phyloP scores from a whole-genome alignment of 2,797 vertebrate species.

The Falco columbarius region DNA sequence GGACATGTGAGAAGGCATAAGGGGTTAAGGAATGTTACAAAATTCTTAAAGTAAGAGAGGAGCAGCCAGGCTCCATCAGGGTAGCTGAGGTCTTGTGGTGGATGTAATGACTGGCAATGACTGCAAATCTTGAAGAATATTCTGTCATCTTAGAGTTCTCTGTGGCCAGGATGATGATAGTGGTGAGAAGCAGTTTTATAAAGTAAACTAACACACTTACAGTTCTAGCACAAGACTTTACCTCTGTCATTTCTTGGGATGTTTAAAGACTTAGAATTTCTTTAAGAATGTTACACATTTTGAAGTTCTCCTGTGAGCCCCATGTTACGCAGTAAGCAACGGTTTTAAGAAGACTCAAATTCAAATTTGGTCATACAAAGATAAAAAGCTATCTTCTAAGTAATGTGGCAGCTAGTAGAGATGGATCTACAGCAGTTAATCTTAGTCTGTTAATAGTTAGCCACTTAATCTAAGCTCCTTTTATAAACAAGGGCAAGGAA shows the following conservation, averaged over 20 bases:
- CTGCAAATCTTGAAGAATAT: neutral
- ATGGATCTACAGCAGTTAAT: neutral
- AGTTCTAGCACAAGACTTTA: neutral
- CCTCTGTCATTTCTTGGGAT: neutral
- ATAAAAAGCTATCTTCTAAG: neutral
- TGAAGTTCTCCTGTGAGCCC: neutral
- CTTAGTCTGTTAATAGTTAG: neutral
- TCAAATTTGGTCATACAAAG: neutral
- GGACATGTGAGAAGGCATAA: neutral
- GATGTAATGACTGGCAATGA: neutral
- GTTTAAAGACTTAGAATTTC: neutral
- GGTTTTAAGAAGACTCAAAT: neutral
- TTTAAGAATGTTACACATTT: neutral
- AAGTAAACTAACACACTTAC: neutral
- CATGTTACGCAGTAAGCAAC: neutral
- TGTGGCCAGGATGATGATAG: neutral
- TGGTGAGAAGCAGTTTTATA: neutral
- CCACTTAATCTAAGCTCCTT: neutral
- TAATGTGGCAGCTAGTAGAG: neutral
- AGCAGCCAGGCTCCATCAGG: neutral
- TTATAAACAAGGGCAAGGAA: neutral
- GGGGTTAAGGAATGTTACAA: neutral
- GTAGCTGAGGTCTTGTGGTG: neutral
- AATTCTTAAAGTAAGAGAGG: neutral
- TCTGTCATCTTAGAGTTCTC: neutral